Evolutionary conservation across 2,888 invertebrate genomes (phyloP).

Genomic region (Nowickia ferox): DNA sequence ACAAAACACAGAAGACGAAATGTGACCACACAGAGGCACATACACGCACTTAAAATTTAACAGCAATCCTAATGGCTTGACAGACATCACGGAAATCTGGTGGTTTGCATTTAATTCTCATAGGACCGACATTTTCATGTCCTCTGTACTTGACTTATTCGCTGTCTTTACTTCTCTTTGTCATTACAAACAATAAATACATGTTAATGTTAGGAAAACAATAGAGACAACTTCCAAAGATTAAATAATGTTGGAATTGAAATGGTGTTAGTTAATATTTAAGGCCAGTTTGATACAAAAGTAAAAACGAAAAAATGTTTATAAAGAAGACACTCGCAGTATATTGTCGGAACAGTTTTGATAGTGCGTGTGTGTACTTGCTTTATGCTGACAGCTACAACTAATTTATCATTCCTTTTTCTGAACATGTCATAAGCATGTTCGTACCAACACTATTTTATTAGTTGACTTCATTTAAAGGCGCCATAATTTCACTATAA

Average conservation of each 20-base stretch:
- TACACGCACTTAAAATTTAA: background rate
- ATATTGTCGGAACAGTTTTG: background rate
- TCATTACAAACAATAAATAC: slow-evolving; percentile 28
- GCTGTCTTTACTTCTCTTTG: slow-evolving; percentile 3
- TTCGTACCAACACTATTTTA: background rate
- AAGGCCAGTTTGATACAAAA: background rate
- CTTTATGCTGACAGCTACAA: no score
- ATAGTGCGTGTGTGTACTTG: background rate
- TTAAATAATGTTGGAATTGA: background rate
- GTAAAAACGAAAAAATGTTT: background rate
- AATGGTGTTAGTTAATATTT: background rate
- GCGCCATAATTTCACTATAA: slow-evolving; percentile 35
- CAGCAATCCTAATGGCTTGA: slow-evolving; percentile 21
- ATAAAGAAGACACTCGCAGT: no score
- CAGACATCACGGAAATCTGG: slow-evolving; percentile 57
- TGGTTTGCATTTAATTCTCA: slow-evolving; percentile 55
- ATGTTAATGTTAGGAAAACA: slow-evolving; percentile 1
- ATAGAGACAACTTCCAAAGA: background rate
- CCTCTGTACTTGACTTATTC: slow-evolving; percentile 30
- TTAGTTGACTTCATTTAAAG: background rate
- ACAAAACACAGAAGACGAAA: background rate
- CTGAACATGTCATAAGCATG: background rate
- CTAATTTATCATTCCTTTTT: background rate
- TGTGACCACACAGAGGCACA: background rate
- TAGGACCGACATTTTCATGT: slow-evolving; percentile 53